Conservation (phyloP, 2,113 vertebrate species). For the Mesitornis unicolor region DNA sequence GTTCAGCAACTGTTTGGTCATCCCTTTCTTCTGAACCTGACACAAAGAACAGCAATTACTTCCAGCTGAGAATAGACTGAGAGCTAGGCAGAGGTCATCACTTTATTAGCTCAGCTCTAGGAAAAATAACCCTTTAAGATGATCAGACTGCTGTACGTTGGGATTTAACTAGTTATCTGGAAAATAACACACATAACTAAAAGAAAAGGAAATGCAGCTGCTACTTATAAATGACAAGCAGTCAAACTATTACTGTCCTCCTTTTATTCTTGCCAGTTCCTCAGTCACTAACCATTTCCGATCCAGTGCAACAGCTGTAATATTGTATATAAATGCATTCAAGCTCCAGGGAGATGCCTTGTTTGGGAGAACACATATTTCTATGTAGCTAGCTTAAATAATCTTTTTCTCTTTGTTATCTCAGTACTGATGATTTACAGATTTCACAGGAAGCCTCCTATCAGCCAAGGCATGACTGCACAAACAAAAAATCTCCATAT, state of each 20-base stretch:
- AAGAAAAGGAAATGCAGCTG: constrained; percentile 37
- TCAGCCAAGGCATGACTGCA: constrained; percentile 67
- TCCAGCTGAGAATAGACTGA: background rate
- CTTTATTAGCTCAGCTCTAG: background rate
- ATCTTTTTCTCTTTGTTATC: constrained; percentile 27
- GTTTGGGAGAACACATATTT: background rate
- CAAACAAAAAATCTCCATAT: constrained; percentile 48
- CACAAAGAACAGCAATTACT: background rate
- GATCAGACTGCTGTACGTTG: background rate
- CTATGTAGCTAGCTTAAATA: constrained; percentile 49
- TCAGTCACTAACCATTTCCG: background rate
- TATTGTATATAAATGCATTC: background rate
- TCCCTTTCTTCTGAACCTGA: background rate
- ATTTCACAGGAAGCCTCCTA: constrained; percentile 58
- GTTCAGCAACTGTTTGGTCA: background rate
- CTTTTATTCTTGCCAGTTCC: background rate
- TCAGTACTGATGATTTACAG: constrained; percentile 70
- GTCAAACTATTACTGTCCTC: background rate
- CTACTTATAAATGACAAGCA: background rate
- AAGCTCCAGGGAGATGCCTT: background rate
- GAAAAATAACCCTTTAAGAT: background rate
- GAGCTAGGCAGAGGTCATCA: background rate
- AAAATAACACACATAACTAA: background rate
- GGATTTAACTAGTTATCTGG: background rate
- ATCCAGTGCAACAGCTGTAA: constrained; percentile 45